A percentile compares a stretch with the other conserved stretches of the same genome.
phyloP scores from a whole-genome alignment of 2,113 vertebrate genomes.

The Pardalotus punctatus region DNA sequence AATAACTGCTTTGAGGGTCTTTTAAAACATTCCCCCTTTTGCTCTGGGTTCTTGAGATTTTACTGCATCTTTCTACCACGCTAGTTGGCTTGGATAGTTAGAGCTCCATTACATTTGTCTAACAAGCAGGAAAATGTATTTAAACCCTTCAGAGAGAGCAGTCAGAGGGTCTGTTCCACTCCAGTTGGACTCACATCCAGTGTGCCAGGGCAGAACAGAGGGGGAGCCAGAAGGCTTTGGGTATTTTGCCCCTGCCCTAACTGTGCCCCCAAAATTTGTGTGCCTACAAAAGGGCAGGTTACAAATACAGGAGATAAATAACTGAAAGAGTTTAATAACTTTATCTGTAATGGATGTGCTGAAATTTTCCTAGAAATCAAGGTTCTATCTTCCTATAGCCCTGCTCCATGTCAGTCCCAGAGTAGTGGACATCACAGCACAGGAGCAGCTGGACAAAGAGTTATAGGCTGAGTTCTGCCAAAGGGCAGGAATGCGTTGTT shows the following conservation, averaged over 20 bases:
- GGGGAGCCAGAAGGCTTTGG: neutral
- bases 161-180: neutral
- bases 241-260: neutral
- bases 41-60: neutral
- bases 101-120: neutral
- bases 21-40: neutral
- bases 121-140: neutral
- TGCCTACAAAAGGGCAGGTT: neutral
- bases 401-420: neutral
- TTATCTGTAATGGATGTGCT: neutral
- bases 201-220: neutral
- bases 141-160: neutral
- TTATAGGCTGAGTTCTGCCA: neutral
- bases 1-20: neutral
- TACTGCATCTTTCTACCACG: neutral
- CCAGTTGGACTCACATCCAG: neutral
- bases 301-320: neutral
- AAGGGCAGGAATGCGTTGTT: neutral
- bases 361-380: neutral
- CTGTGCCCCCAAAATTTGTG: fast-evolving
- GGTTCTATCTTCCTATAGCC: fast-evolving
- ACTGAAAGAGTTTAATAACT: neutral
- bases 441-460: neutral
- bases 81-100: neutral
- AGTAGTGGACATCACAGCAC: neutral